Conservation (phyloP, 1,140 invertebrate species). For the Philotrypesis tridentata region DNA sequence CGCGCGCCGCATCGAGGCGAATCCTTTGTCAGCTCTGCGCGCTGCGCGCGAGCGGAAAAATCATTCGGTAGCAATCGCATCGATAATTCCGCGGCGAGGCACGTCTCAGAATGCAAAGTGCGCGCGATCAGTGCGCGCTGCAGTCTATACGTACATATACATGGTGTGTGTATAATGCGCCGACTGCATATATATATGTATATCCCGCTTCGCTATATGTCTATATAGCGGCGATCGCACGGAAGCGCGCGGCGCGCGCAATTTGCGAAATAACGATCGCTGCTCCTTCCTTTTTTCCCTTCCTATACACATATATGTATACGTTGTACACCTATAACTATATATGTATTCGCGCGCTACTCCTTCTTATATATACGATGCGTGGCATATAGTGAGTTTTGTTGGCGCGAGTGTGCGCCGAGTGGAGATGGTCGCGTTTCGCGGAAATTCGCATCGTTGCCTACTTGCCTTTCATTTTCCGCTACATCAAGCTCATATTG, state of each 20-base stretch:
- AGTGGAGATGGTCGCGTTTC: neutral
- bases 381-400: neutral
- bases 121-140: neutral
- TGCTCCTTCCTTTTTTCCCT: neutral
- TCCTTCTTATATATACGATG: neutral
- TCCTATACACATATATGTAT: too few relatives aligned
- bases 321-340: too few relatives aligned
- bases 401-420: neutral
- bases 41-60: conserved; percentile 24
- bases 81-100: conserved; percentile 54
- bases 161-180: too few relatives aligned
- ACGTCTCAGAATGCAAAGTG: conserved; percentile 5
- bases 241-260: conserved; percentile 37
- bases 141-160: too few relatives aligned
- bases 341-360: too few relatives aligned
- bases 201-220: too few relatives aligned
- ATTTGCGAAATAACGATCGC: conserved; percentile 40
- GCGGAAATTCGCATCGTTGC: conserved; percentile 46
- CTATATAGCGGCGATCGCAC: conserved; percentile 25
- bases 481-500: conserved; percentile 24
- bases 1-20: conserved; percentile 46
- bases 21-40: neutral
- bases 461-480: conserved; percentile 48
- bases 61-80: conserved; percentile 62
- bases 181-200: too few relatives aligned